Evolutionary conservation across 2,113 vertebrate genomes (phyloP).

Genomic region (Triplophysa siluroides): DNA sequence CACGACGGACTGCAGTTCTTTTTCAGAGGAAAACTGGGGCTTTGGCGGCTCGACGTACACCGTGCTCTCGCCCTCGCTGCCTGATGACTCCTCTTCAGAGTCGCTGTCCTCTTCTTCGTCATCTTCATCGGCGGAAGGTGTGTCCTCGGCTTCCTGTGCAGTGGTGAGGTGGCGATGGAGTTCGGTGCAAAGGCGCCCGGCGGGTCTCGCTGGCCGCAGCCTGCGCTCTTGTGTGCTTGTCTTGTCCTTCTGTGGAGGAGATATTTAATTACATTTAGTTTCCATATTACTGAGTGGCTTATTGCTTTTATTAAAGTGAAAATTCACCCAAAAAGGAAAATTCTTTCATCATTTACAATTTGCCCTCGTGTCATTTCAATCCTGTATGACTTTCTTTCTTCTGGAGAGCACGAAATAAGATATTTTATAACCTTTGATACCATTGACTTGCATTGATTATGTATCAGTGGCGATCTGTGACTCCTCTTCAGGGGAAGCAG

Average conservation of each 20-base stretch:
- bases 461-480: no score
- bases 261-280: background rate
- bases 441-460: no score
- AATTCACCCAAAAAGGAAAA: no score
- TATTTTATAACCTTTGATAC: no score
- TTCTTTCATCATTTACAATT: no score
- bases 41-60: constrained; percentile 17
- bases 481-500: no score
- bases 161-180: constrained; percentile 94
- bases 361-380: no score
- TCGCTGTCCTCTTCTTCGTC: constrained; percentile 71
- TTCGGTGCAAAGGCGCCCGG: constrained; percentile 85
- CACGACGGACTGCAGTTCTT: constrained; percentile 83
- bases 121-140: constrained; percentile 63
- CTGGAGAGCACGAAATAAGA: no score
- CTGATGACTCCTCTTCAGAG: constrained; percentile 72
- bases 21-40: constrained; percentile 75
- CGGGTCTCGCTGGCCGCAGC: constrained; percentile 67
- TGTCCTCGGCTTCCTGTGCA: constrained; percentile 63
- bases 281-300: no score
- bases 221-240: constrained; percentile 76
- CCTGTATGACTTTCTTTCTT: no score
- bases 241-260: constrained; percentile 71
- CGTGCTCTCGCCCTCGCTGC: constrained; percentile 68
- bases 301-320: no score